phyloP scores from a whole-genome alignment of 2,113 vertebrate genomes.

The Lagopus muta region DNA sequence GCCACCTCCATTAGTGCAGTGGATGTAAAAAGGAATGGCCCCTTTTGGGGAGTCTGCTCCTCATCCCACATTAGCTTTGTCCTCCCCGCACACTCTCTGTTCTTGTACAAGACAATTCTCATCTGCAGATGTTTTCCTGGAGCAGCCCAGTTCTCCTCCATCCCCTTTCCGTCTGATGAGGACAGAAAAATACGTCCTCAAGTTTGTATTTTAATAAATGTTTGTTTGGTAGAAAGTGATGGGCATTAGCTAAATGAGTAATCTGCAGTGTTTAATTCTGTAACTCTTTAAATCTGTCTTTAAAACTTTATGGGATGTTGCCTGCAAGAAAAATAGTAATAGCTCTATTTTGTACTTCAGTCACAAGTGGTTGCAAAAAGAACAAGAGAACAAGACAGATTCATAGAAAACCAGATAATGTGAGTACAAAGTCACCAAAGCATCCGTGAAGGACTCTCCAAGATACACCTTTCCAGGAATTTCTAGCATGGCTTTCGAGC shows the following conservation, averaged over 20 bases:
- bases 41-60: neutral
- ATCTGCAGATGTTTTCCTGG: neutral
- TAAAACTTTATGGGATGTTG: slow-evolving; percentile 30
- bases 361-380: neutral
- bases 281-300: slow-evolving; percentile 19
- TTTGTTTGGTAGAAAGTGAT: slow-evolving; percentile 44
- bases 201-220: slow-evolving; percentile 5
- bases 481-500: neutral
- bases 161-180: neutral
- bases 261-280: slow-evolving; percentile 5
- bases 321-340: slow-evolving; percentile 14
- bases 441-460: neutral
- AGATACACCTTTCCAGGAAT: neutral
- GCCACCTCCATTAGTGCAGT: neutral
- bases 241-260: neutral
- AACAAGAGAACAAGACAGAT: neutral
- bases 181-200: neutral
- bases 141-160: neutral
- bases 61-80: neutral
- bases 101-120: neutral
- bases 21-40: neutral
- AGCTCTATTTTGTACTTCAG: neutral
- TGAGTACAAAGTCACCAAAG: neutral
- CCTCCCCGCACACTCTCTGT: neutral
- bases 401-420: neutral